phyloP scores from a whole-genome alignment of 2,113 vertebrate genomes.

The Perccottus glenii region DNA sequence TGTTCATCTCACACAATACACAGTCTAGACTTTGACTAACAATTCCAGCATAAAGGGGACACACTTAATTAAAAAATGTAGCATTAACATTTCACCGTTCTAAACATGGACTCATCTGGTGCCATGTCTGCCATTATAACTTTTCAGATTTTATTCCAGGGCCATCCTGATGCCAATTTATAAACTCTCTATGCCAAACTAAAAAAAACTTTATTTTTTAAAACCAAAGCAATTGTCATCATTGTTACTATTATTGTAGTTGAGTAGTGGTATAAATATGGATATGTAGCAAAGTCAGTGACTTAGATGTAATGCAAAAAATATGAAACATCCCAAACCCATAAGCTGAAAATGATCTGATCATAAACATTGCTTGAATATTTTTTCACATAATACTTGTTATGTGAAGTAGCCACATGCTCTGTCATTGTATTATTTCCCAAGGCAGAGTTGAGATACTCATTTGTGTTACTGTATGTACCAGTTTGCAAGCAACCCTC shows the following conservation, averaged over 20 bases:
- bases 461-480: conserved; percentile 77
- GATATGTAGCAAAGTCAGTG: conserved; percentile 85
- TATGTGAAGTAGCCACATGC: conserved; percentile 78
- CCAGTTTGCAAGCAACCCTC: conserved; percentile 73
- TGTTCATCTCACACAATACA: conserved; percentile 16
- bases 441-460: conserved; percentile 71
- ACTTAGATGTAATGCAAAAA: conserved; percentile 83
- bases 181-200: conserved; percentile 84
- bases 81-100: conserved; percentile 61
- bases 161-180: conserved; percentile 66
- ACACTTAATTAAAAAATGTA: conserved; percentile 69
- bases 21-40: conserved; percentile 13
- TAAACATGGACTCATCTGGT: conserved; percentile 33
- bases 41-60: conserved; percentile 23
- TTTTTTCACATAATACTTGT: conserved; percentile 66
- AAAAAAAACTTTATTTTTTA: conserved; percentile 80
- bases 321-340: conserved; percentile 50
- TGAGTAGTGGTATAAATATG: conserved; percentile 65
- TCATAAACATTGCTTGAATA: conserved; percentile 57
- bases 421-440: conserved; percentile 68
- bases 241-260: conserved; percentile 70
- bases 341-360: conserved; percentile 42
- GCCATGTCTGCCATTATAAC: conserved; percentile 45
- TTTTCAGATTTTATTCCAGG: conserved; percentile 54
- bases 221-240: conserved; percentile 84